Conservation (phyloP, 2,888 invertebrate genomes). For the Rapana venosa region DNA sequence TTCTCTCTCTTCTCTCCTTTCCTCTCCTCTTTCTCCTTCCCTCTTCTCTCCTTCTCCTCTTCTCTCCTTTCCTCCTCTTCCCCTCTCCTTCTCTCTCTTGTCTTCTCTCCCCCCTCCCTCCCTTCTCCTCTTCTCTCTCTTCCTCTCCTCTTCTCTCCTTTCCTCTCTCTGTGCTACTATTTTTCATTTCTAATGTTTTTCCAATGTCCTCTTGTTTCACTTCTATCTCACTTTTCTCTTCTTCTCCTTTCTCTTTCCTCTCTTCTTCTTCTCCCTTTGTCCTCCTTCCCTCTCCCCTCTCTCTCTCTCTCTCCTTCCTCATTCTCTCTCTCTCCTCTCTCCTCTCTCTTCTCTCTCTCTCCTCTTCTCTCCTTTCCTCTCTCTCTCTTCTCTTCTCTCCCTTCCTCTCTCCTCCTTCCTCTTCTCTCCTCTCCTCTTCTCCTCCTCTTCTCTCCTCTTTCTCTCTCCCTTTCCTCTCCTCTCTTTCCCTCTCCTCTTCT, state of each 20-base stretch:
- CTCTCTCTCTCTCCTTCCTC: background rate
- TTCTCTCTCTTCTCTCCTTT: background rate
- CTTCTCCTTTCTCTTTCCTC: background rate
- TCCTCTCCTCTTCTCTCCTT: no score
- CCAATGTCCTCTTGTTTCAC: background rate
- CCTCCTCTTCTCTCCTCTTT: background rate
- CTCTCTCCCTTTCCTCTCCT: no score
- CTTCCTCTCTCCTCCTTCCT: background rate
- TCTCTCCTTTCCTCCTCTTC: background rate
- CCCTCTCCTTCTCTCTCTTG: background rate
- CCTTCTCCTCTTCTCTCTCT: no score
- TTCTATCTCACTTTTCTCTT: background rate
- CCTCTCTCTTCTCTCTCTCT: background rate
- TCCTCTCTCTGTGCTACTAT: no score
- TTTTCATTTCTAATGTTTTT: no score
- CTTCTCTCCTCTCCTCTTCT: no score
- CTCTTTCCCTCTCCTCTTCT: no score
- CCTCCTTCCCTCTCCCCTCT: background rate
- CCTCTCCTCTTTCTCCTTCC: background rate
- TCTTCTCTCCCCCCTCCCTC: background rate
- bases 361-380: background rate
- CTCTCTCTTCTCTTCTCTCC: background rate
- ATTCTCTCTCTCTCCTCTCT: background rate
- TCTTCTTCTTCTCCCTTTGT: background rate
- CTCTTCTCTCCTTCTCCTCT: background rate